phyloP scores from a whole-genome alignment of 2,797 vertebrate species.

The Alectoris magna region DNA sequence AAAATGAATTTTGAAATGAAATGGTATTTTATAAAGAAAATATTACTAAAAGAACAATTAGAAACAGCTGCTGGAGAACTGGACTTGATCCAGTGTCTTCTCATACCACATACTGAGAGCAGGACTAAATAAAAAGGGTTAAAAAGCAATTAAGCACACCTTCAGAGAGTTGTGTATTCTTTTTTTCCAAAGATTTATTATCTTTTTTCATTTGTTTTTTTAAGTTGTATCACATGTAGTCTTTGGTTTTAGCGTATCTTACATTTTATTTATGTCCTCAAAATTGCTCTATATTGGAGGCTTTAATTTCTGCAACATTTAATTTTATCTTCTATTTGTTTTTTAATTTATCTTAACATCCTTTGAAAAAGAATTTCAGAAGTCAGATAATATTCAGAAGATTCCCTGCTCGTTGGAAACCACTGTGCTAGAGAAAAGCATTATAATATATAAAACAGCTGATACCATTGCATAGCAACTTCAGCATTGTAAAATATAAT shows the following conservation, averaged over 20 bases:
- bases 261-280: neutral
- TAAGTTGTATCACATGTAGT: neutral
- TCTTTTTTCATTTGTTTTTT: neutral
- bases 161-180: neutral
- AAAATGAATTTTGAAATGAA: neutral
- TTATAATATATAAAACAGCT: neutral
- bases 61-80: neutral
- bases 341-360: neutral
- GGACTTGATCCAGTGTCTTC: neutral
- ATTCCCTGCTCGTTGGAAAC: neutral
- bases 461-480: neutral
- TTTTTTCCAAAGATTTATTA: neutral
- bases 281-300: neutral
- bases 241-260: neutral
- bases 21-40: neutral
- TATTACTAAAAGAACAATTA: neutral
- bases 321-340: neutral
- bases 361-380: conserved; percentile 1
- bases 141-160: neutral
- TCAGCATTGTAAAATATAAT: neutral
- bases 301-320: neutral
- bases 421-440: neutral
- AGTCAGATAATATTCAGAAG: neutral
- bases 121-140: neutral
- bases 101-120: neutral